Conservation (phyloP, 2,888 invertebrate genomes). For the Rhopalosiphum nymphaeae region DNA sequence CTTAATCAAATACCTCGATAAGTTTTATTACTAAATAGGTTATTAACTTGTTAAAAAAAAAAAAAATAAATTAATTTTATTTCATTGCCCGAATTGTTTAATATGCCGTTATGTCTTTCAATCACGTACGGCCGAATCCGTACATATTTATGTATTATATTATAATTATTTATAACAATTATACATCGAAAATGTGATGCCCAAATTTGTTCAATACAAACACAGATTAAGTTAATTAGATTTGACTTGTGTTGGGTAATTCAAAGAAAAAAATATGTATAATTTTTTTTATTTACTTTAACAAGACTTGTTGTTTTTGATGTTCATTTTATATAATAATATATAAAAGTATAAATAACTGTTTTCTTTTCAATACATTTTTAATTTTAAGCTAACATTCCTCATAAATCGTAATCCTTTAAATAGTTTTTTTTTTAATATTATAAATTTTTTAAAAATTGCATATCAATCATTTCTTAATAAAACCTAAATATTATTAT, state of each 20-base stretch:
- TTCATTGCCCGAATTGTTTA: conserved; percentile 29
- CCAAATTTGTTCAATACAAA: conserved; percentile 44
- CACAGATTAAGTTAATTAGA: not conserved
- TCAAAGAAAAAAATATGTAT: not conserved
- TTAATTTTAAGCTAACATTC: conserved; percentile 55
- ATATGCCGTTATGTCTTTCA: conserved; percentile 56
- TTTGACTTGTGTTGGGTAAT: conserved; percentile 26
- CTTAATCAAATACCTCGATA: conserved; percentile 62
- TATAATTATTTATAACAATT: conserved; percentile 24
- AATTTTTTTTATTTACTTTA: not conserved
- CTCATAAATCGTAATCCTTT: conserved; percentile 23
- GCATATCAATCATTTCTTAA: not conserved
- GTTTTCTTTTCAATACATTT: conserved; percentile 47
- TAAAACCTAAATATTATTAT: not conserved
- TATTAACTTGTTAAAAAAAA: conserved; percentile 41
- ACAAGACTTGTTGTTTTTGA: conserved; percentile 49
- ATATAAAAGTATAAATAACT: conserved; percentile 20
- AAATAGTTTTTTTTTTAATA: not conserved
- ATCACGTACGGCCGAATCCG: not conserved
- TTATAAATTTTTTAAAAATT: not conserved
- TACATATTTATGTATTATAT: conserved; percentile 34
- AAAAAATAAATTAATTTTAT: conserved; percentile 11
- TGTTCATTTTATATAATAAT: conserved; percentile 48
- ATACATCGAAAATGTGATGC: conserved; percentile 30
- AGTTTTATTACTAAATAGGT: conserved; percentile 54